A percentile compares a stretch with the other conserved stretches of the same genome.
Evolutionary conservation across 2,113 vertebrate species (phyloP).

Genomic region (Pica pica): DNA sequence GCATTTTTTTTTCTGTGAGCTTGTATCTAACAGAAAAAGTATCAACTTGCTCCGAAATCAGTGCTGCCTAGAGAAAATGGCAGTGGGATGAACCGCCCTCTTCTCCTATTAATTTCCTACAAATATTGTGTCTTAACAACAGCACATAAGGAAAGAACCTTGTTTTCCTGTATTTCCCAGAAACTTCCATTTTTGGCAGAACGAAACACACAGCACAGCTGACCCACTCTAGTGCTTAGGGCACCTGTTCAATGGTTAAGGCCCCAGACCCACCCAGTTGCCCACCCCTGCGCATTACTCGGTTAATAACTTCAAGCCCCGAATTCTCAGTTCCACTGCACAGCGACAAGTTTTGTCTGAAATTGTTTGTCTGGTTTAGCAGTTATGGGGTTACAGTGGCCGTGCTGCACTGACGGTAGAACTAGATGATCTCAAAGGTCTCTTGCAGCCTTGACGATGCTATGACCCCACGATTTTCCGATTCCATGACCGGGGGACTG

Average conservation of each 20-base stretch:
- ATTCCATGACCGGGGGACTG: fast-evolving
- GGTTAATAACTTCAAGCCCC: background rate
- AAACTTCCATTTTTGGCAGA: background rate
- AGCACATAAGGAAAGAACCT: background rate
- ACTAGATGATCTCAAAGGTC: background rate
- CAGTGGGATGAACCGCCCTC: fast-evolving
- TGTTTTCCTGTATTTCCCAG: background rate
- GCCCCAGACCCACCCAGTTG: background rate
- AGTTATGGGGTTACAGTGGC: background rate
- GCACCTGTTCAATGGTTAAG: background rate
- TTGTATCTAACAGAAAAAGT: background rate
- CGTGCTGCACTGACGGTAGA: background rate
- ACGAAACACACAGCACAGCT: background rate
- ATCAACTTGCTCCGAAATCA: background rate
- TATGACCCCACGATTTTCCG: fast-evolving
- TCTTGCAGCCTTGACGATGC: background rate
- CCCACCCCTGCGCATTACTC: background rate
- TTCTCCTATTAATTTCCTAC: background rate
- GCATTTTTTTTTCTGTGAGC: fast-evolving
- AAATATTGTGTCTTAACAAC: background rate
- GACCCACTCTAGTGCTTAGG: no score
- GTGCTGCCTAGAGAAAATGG: background rate
- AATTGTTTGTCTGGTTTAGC: background rate
- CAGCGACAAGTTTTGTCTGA: background rate
- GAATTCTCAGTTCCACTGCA: fast-evolving